A percentile compares a stretch with the other conserved stretches of the same genome.
Evolutionary conservation across 2,113 vertebrate species (phyloP).

Genomic region (Protobothrops mucrosquamatus): DNA sequence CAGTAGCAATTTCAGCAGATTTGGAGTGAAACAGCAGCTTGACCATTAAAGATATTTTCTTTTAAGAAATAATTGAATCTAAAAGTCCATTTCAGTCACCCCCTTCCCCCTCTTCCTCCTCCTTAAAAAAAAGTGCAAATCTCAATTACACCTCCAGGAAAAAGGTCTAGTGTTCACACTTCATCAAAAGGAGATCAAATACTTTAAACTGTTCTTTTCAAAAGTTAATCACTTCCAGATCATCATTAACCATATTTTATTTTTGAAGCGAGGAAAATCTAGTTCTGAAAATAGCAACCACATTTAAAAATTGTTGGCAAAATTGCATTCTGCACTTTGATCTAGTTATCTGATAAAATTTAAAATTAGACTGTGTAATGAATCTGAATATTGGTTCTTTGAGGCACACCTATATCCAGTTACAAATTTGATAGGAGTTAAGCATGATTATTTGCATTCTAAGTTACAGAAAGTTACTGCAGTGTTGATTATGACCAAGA

Average conservation of each 20-base stretch:
- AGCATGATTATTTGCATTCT: constrained; percentile 21
- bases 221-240: constrained; percentile 67
- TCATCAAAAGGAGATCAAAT: constrained; percentile 69
- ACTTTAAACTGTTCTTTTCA: constrained; percentile 58
- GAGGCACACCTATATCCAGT: neutral
- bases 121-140: constrained; percentile 39
- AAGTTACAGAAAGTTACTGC: neutral
- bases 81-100: neutral
- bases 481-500: constrained; percentile 9
- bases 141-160: constrained; percentile 44
- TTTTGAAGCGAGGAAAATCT: constrained; percentile 45
- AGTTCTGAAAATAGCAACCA: constrained; percentile 50
- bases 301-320: constrained; percentile 32
- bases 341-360: constrained; percentile 39
- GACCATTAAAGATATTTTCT: constrained; percentile 48
- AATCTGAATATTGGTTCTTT: constrained; percentile 28
- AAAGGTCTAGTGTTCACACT: constrained; percentile 62
- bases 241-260: constrained; percentile 51
- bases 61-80: constrained; percentile 42
- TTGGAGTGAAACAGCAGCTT: constrained; percentile 47
- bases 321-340: constrained; percentile 37
- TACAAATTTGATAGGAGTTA: constrained; percentile 21
- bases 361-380: constrained; percentile 17
- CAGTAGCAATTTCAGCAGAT: constrained; percentile 61
- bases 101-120: neutral